phyloP scores from a whole-genome alignment of 2,113 vertebrate species.

The Planiliza haematocheilus region DNA sequence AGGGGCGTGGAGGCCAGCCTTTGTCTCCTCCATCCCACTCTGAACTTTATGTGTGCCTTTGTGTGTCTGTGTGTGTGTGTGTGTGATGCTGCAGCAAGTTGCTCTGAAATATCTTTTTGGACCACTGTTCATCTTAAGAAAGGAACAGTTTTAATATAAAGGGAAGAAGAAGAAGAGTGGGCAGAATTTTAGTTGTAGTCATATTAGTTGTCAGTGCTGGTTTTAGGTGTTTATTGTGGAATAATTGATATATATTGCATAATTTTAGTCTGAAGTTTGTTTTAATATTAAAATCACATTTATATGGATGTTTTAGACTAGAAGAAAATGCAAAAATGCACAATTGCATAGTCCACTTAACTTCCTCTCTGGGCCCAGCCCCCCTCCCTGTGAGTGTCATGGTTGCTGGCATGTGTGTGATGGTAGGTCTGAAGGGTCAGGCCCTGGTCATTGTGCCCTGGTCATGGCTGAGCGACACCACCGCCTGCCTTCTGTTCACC shows the following conservation, averaged over 20 bases:
- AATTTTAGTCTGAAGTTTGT: no score
- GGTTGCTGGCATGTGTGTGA: constrained; percentile 73
- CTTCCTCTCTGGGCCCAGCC: constrained; percentile 57
- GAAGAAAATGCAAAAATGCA: constrained; percentile 3
- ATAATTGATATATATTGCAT: no score
- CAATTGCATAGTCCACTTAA: constrained; percentile 35
- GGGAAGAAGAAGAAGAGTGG: not conserved
- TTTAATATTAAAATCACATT: no score
- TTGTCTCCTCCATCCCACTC: constrained; percentile 74
- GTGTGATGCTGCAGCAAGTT: constrained; percentile 46
- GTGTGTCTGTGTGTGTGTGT: constrained; percentile 30
- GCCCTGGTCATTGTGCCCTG: constrained; percentile 81
- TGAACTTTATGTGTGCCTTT: constrained; percentile 59
- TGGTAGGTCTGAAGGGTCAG: constrained; percentile 77
- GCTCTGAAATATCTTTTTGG: constrained; percentile 34
- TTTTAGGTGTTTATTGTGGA: not conserved
- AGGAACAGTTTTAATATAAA: not conserved
- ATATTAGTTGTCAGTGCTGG: not conserved
- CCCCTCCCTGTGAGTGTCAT: constrained; percentile 65
- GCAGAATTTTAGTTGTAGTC: constrained; percentile 1
- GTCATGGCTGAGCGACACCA: constrained; percentile 82
- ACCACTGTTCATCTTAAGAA: constrained; percentile 26
- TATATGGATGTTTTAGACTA: constrained; percentile 2
- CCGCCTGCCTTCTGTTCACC: constrained; percentile 82
- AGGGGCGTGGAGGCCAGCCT: constrained; percentile 71